Conservation (phyloP, 92 coral and sea anemone species). For the Nematostella vectensis region DNA sequence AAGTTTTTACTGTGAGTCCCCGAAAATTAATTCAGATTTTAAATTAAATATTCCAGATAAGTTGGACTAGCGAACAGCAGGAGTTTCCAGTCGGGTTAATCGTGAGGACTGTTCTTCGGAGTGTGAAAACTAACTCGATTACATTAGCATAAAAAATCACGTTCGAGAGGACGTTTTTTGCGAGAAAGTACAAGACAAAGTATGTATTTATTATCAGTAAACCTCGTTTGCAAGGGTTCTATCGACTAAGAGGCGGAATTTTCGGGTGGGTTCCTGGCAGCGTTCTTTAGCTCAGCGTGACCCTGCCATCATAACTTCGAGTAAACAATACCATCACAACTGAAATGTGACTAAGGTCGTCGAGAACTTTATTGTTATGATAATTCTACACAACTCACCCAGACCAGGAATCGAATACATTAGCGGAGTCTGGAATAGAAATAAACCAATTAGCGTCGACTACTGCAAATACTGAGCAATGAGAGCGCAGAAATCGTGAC, state of each 20-base stretch:
- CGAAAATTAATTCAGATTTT: too few species aligned
- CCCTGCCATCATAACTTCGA: not conserved
- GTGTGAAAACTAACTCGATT: conserved; percentile 2
- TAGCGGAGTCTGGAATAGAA: conserved; percentile 44
- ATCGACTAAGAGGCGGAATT: not conserved
- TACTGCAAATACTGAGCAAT: conserved; percentile 10
- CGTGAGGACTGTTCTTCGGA: conserved; percentile 24
- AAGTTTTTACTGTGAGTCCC: too few species aligned
- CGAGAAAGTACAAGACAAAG: too few species aligned
- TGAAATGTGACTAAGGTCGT: not conserved
- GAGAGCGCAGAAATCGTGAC: conserved; percentile 2
- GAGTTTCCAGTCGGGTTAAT: too few species aligned
- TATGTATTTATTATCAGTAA: too few species aligned
- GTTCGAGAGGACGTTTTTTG: conserved; percentile 3
- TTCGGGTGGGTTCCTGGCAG: not conserved
- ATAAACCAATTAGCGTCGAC: conserved; percentile 59
- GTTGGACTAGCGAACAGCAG: too few species aligned
- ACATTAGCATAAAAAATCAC: conserved; percentile 39
- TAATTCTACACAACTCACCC: conserved; percentile 16
- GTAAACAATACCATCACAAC: not conserved
- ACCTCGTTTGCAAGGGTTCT: not conserved
- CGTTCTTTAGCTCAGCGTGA: not conserved
- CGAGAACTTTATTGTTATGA: conserved; percentile 13
- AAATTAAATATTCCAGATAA: too few species aligned
- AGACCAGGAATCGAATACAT: conserved; percentile 74